A percentile compares a stretch with the other conserved stretches of the same genome.
These are phyloP conservation scores for Choristoneura fumiferana DNA, from an alignment of 1,140 invertebrate species.

Conservation along the genomic window DNA sequence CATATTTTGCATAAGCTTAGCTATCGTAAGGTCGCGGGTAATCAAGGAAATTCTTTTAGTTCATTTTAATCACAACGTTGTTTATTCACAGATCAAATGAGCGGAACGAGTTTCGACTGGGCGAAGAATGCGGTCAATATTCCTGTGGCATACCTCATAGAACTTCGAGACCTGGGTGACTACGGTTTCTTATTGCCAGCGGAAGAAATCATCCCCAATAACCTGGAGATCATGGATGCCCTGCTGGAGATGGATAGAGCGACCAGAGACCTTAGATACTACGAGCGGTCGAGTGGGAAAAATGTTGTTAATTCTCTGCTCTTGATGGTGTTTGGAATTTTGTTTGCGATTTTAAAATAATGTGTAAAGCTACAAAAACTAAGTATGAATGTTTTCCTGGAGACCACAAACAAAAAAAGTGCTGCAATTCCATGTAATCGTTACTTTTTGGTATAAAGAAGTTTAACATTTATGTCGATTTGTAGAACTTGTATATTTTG, in stretches of 20 bases:
- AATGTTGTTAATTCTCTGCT: constrained; percentile 12
- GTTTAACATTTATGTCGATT: no score
- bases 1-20: no score
- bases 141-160: constrained; percentile 83
- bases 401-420: no score
- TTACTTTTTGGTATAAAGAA: no score
- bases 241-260: constrained; percentile 73
- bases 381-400: no score
- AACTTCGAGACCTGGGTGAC: constrained; percentile 84
- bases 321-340: constrained; percentile 21
- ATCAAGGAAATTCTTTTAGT: no score
- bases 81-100: constrained; percentile 65
- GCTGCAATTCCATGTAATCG: no score
- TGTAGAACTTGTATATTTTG: no score
- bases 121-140: constrained; percentile 82
- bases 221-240: constrained; percentile 83
- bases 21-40: no score
- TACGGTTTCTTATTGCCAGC: constrained; percentile 89
- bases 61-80: no score
- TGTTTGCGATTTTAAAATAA: constrained; percentile 14
- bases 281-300: constrained; percentile 11
- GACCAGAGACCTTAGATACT: constrained; percentile 43
- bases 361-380: no score
- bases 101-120: constrained; percentile 85
- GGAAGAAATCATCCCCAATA: constrained; percentile 85